phyloP scores from a whole-genome alignment of 2,113 vertebrate species.

The Lipophrys pholis region DNA sequence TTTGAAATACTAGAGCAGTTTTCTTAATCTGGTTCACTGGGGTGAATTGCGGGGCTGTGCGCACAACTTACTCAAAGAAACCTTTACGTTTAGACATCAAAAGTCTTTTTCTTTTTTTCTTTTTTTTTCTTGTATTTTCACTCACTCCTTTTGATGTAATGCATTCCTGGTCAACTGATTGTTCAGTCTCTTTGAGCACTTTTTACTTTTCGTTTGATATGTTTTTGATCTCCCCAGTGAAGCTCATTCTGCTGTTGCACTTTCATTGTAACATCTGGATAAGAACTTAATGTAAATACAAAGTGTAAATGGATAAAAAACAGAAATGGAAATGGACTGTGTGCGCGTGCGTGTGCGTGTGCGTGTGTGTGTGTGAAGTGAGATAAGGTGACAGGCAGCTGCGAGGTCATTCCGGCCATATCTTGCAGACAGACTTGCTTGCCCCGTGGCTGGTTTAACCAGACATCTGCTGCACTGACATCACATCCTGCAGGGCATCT shows the following conservation, averaged over 20 bases:
- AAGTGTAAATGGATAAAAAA: constrained; percentile 15
- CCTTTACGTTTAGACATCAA: not conserved
- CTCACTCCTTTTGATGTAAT: not conserved
- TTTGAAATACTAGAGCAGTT: not conserved
- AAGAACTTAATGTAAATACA: constrained; percentile 19
- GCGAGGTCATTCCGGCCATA: constrained; percentile 62
- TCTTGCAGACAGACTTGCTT: constrained; percentile 59
- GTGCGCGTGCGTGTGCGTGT: constrained; percentile 4
- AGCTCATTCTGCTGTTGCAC: constrained; percentile 4
- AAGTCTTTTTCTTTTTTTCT: not conserved
- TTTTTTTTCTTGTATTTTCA: constrained; percentile 5
- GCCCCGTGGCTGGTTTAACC: constrained; percentile 62
- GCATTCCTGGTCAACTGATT: not conserved
- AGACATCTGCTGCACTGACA: constrained; percentile 67
- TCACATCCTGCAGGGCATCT: constrained; percentile 53
- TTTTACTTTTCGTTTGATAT: constrained; percentile 2
- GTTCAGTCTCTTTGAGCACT: not conserved
- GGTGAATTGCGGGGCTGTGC: not conserved
- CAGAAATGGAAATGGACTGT: constrained; percentile 12
- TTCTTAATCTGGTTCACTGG: not conserved
- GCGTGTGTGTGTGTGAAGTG: constrained; percentile 1
- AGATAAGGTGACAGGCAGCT: constrained; percentile 71
- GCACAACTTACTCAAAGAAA: not conserved
- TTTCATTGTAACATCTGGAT: constrained; percentile 1
- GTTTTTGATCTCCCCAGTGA: not conserved